These are phyloP conservation scores for Orthosia incerta DNA, from an alignment of 2,888 invertebrate genomes.

Conservation along the genomic window DNA sequence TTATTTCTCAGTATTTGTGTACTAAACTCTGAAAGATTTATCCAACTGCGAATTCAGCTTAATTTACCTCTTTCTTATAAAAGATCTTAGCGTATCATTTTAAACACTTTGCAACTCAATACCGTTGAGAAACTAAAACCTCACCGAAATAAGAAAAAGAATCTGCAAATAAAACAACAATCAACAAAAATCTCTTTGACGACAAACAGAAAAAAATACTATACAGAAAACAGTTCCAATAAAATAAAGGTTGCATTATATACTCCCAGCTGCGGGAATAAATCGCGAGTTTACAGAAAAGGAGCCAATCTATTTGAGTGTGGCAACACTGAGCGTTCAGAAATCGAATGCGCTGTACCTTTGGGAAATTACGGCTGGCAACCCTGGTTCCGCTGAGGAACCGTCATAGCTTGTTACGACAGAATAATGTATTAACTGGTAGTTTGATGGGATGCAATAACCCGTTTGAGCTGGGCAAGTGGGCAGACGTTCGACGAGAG, in stretches of 20 bases:
- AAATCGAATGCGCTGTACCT: conserved; percentile 77
- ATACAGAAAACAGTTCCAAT: conserved; percentile 48
- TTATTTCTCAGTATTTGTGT: neutral
- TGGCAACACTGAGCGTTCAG: conserved; percentile 77
- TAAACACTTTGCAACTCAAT: conserved; percentile 26
- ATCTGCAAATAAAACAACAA: conserved; percentile 30
- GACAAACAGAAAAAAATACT: conserved; percentile 38
- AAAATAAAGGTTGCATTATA: conserved; percentile 60
- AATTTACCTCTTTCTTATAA: neutral
- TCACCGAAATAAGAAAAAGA: conserved; percentile 10
- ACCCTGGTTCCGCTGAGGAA: conserved; percentile 60
- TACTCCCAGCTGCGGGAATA: conserved; percentile 65
- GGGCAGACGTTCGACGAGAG: neutral
- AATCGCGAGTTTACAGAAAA: conserved; percentile 72
- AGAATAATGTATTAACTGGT: conserved; percentile 58
- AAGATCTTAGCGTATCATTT: conserved; percentile 6
- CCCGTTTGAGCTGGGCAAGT: conserved; percentile 26
- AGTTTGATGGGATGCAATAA: conserved; percentile 48
- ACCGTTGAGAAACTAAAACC: conserved; percentile 10
- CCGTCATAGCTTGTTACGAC: conserved; percentile 64
- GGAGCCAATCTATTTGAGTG: conserved; percentile 79
- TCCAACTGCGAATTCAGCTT: neutral
- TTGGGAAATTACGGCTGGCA: conserved; percentile 81
- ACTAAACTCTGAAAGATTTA: neutral
- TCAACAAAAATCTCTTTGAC: conserved; percentile 42